These are phyloP conservation scores for Drosophila takahashii DNA, from an alignment of 1,140 invertebrate species.

Conservation along the genomic window DNA sequence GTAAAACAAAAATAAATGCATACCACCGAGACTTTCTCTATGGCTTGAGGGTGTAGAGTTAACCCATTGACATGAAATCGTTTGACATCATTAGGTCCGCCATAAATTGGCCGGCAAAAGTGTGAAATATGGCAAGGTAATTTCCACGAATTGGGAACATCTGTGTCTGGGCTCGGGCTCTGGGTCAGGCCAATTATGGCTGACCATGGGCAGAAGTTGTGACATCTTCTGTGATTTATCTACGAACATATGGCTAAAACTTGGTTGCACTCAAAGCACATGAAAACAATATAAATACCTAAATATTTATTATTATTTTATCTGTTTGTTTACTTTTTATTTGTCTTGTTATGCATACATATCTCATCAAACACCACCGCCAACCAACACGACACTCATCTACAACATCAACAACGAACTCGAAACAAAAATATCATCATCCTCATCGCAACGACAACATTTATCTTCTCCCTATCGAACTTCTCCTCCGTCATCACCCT, in stretches of 20 bases:
- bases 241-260: constrained; percentile 15
- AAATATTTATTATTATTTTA: constrained; percentile 55
- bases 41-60: constrained; percentile 65
- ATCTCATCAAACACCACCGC: constrained; percentile 41
- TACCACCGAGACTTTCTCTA: constrained; percentile 59
- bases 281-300: constrained; percentile 26
- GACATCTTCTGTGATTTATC: constrained; percentile 50
- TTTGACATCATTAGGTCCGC: constrained; percentile 68
- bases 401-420: constrained; percentile 55
- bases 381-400: constrained; percentile 50
- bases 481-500: constrained; percentile 3
- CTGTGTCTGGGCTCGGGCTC: constrained; percentile 21
- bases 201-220: constrained; percentile 64
- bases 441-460: constrained; percentile 52
- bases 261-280: constrained; percentile 44
- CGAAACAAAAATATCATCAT: constrained; percentile 34
- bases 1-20: constrained; percentile 3
- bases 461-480: constrained; percentile 41
- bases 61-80: constrained; percentile 68
- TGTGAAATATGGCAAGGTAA: constrained; percentile 74
- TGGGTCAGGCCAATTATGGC: constrained; percentile 62
- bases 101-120: constrained; percentile 67
- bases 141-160: constrained; percentile 60
- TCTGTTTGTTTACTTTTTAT: constrained; percentile 49
- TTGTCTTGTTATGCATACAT: constrained; percentile 45